Evolutionary conservation across 1,140 invertebrate genomes (phyloP), one percentile per base, ranked within the genome.

Genomic region (Cherax quadricarinatus): DNA sequence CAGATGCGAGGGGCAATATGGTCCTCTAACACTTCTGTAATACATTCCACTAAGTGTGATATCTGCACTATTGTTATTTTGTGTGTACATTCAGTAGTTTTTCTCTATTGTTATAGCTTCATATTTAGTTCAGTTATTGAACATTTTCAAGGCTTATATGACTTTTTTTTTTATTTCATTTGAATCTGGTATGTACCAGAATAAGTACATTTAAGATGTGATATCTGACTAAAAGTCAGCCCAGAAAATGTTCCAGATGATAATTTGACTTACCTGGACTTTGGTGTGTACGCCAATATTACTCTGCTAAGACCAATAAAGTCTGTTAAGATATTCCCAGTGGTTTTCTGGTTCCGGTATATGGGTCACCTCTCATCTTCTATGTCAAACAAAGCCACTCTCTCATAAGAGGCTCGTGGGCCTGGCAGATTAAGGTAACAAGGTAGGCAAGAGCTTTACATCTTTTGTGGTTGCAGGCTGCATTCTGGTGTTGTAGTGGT

Each of bases 401-500:
- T 91, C 89, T 91, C 83, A 91, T 91, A 91, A 80, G 89, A 91
- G 89, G 83, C 89, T 91, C 89, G 89, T 91, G 89, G 89, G 89
- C 89, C 89, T 91, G 89, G 89, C 89, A 86, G 89, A 91, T 91
- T 91, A 91, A 91, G 89, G 89, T 91, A 91, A 91, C 84, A 91
- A 91, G 89, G 89, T 91, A 91, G 89, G 89, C 89, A 91, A 91
- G 89, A 91, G 89, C 89, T 91, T 91, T 91, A 91, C 89, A 91
- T 84, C 89, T 91, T 91, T 91, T 91, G 89, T 91, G 89, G 89
- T 91, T 91, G 89, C 89, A 91, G 89, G 89, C 89, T 91, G 89
- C 89, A 86, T 91, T 91, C 89, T 91, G 84, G 89, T 91, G 70
- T 91, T 91, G 80, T 91, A 89, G 87, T 91, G 78, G 85, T 86